Conservation (phyloP, 2,888 invertebrate species). For the Platynereis dumerilii region DNA sequence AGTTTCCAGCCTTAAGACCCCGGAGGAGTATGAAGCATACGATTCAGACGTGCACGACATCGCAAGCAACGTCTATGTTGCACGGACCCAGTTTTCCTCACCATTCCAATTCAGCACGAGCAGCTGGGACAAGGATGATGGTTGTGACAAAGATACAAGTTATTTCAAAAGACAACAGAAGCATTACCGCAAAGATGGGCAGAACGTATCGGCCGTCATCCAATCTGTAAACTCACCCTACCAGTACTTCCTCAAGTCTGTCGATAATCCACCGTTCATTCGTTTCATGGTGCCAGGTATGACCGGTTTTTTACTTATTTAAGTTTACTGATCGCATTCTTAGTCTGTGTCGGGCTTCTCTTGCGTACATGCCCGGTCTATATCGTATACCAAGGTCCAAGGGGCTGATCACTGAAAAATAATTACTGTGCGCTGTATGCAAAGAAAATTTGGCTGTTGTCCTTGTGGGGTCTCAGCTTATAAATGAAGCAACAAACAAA, state of each 20-base stretch:
- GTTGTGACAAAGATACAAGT: conserved; percentile 32
- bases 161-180: conserved; percentile 22
- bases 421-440: too few species aligned
- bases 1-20: conserved; percentile 10
- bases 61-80: conserved; percentile 31
- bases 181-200: conserved; percentile 15
- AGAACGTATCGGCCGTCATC: conserved; percentile 22
- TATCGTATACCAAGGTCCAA: neutral
- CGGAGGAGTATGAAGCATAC: conserved; percentile 7
- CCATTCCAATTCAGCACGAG: conserved; percentile 48
- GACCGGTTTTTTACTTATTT: conserved; percentile 5
- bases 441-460: too few species aligned
- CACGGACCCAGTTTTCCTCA: conserved; percentile 44
- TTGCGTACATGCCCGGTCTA: neutral
- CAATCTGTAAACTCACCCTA: conserved; percentile 22
- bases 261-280: conserved; percentile 45
- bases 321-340: neutral
- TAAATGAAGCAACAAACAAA: too few species aligned
- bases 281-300: conserved; percentile 50
- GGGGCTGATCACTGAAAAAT: too few species aligned
- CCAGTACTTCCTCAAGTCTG: conserved; percentile 46
- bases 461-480: too few species aligned
- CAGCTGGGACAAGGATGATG: conserved; percentile 29
- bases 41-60: conserved; percentile 20
- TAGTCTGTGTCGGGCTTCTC: neutral